A percentile compares a stretch with the other conserved stretches of the same genome.
These are phyloP conservation scores for Crossoptilon crossoptilon DNA, from an alignment of 2,797 vertebrate genomes.

Conservation along the genomic window DNA sequence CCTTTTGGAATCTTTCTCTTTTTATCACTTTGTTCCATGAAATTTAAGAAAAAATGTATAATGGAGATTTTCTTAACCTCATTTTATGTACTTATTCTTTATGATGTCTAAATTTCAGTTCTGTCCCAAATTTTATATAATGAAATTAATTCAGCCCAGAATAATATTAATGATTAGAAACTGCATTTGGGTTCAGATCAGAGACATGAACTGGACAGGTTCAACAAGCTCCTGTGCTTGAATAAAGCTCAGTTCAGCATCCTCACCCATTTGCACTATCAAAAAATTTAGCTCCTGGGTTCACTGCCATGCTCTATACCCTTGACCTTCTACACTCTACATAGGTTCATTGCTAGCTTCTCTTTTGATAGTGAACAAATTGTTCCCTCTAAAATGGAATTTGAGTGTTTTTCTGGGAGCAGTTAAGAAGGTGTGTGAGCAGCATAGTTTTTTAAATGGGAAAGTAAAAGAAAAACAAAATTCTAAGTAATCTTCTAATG, in stretches of 20 bases:
- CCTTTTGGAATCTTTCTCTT: neutral
- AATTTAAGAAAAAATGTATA: neutral
- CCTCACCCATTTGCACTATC: neutral
- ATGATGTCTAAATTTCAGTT: neutral
- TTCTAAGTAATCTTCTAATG: neutral
- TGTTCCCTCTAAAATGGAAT: neutral
- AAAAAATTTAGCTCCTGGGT: neutral
- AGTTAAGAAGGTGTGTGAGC: neutral
- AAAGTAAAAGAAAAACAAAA: neutral
- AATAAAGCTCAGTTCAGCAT: neutral
- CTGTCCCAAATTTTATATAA: neutral
- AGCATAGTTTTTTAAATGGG: neutral
- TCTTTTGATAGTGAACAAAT: neutral
- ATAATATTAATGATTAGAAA: neutral
- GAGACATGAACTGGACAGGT: neutral
- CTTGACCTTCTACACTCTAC: neutral
- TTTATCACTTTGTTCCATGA: neutral
- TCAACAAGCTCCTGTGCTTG: neutral
- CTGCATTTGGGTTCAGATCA: neutral
- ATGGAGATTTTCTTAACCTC: neutral
- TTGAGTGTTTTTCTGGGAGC: neutral
- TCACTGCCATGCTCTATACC: neutral
- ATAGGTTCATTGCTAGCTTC: neutral
- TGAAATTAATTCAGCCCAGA: neutral
- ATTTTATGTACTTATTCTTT: neutral